A percentile compares a stretch with the other conserved stretches of the same genome.
Conservation (phyloP, 2,113 vertebrate species). For the Semnopithecus entellus region DNA sequence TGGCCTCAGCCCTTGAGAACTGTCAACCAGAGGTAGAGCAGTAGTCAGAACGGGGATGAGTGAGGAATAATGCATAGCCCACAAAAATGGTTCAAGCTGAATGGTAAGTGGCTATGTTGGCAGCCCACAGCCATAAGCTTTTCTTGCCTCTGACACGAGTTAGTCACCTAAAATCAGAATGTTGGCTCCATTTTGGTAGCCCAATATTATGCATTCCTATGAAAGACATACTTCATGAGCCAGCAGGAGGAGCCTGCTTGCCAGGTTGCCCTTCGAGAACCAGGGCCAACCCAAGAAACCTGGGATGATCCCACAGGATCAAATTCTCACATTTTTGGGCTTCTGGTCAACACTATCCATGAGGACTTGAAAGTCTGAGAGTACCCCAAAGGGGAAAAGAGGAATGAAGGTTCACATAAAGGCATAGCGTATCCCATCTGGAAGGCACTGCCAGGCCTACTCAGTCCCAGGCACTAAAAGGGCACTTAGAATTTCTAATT, state of each 20-base stretch:
- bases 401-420: not conserved
- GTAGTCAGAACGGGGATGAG: not conserved
- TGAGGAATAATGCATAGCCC: not conserved
- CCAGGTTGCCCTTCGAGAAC: not conserved
- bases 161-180: not conserved
- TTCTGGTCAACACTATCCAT: not conserved
- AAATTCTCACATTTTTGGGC: not conserved
- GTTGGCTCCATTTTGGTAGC: not conserved
- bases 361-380: not conserved
- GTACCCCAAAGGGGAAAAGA: not conserved
- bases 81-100: not conserved
- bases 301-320: not conserved
- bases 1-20: not conserved
- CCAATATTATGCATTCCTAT: not conserved
- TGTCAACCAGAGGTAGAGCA: not conserved
- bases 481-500: not conserved
- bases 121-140: not conserved
- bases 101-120: not conserved
- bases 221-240: not conserved
- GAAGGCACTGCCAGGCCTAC: not conserved
- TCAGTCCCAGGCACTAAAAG: not conserved
- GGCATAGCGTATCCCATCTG: not conserved
- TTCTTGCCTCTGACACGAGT: not conserved
- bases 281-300: not conserved
- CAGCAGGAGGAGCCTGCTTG: not conserved